Evolutionary conservation across 2,888 invertebrate genomes (phyloP), one percentile per base, ranked within the genome.

Genomic region (Tenthredo scrophulariae): DNA sequence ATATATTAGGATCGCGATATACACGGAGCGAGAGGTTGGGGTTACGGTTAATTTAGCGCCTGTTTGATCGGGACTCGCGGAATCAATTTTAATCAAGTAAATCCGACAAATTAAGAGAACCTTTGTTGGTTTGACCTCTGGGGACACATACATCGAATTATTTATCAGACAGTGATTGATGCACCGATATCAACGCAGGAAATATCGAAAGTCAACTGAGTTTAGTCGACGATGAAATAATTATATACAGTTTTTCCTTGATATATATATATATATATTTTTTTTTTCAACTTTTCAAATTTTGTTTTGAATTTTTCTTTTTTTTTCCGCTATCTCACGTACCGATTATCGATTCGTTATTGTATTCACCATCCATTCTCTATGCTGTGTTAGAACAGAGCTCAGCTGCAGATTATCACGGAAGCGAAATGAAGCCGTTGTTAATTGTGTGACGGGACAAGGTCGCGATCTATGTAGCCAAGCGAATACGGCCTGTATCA

Each of bases 391-490:
- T 2, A 7, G 29, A 22, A 26, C 62, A 26, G 13, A 33, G 2
- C 1, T 6, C 62, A 40, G 62, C 80, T 80, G 80, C n/a, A n/a
- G n/a, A 80, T 80, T 80, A 80, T 62, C 80, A 62, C 62, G 80
- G 80, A 80, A 80, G 80, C 40, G 13, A 40, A 80, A 18, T 50
- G 33, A 26, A 46, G 29, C 62, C 13, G 79, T n/a, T 37, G 79
- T 15, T 80, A 80, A 80, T 80, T 62, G 50, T 40, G 40, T 50
- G 40, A 80, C n/a, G 80, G 22, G 2, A 40, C 62, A 80, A 80
- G 80, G 80, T 80, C 80, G 80, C 29, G 22, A 22, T 43, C 26
- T 18, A 50, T 58, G 9, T 37, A 50, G 4, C 37, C 7, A 37
- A 37, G 6, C 18, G 18, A 9, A 65, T 65, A 29, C 29, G 58